Evolutionary conservation across 2,888 invertebrate genomes (phyloP).

Genomic region (Limnephilus lunatus): DNA sequence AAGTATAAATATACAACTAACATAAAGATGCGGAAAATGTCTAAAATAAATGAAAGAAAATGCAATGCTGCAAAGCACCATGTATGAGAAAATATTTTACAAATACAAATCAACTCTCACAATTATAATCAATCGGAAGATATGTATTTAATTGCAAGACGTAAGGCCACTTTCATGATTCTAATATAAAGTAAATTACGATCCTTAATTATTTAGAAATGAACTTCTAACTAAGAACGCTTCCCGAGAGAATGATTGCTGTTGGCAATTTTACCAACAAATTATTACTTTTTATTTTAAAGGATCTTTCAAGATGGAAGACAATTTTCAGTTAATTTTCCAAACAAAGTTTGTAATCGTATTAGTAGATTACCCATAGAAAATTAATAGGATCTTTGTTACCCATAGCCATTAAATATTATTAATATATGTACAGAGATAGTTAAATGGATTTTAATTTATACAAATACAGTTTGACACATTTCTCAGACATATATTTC

Average conservation of each 20-base stretch:
- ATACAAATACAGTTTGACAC: constrained; percentile 62
- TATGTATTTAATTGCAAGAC: constrained; percentile 54
- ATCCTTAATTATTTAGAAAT: constrained; percentile 43
- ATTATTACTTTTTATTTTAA: background rate
- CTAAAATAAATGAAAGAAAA: constrained; percentile 55
- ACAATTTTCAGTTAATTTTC: constrained; percentile 50
- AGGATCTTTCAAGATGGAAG: constrained; percentile 55
- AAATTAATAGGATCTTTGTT: constrained; percentile 41
- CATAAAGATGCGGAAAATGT: constrained; percentile 53
- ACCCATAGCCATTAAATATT: constrained; percentile 52
- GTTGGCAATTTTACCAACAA: background rate
- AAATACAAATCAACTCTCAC: constrained; percentile 32
- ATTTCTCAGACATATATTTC: constrained; percentile 53
- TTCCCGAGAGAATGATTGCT: background rate
- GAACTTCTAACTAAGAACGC: constrained; percentile 32
- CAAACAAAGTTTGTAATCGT: constrained; percentile 4
- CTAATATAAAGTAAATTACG: constrained; percentile 15
- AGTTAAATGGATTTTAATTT: constrained; percentile 57
- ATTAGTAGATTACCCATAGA: constrained; percentile 40
- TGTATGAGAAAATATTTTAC: constrained; percentile 50
- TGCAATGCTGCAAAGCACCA: constrained; percentile 59
- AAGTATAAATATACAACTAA: constrained; percentile 58
- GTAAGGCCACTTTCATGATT: constrained; percentile 62
- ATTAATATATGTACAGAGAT: constrained; percentile 43
- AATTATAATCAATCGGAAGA: constrained; percentile 54